These are phyloP conservation scores for Boloria selene DNA, from an alignment of 2,888 invertebrate species.

Conservation along the genomic window DNA sequence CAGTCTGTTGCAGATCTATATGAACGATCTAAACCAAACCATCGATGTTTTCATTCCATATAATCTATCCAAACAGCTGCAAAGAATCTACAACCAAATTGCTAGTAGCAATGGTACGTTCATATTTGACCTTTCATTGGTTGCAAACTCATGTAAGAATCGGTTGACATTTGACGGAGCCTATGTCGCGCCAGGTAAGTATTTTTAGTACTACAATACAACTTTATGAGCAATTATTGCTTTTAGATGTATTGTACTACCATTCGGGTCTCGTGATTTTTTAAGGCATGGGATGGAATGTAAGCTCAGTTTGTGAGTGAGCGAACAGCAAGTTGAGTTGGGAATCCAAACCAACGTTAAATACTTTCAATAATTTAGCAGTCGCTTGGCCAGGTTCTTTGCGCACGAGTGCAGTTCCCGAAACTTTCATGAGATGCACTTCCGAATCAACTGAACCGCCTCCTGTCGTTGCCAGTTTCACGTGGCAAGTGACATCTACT, in stretches of 20 bases:
- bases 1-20: conserved; percentile 1
- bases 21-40: conserved; percentile 9
- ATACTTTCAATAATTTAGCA: conserved; percentile 83
- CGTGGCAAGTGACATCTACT: conserved; percentile 86
- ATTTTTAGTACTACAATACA: conserved; percentile 63
- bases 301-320: conserved; percentile 84
- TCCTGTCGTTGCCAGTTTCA: conserved; percentile 83
- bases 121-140: conserved; percentile 51
- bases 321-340: conserved; percentile 85
- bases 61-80: conserved; percentile 41
- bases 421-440: conserved; percentile 85
- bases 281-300: conserved; percentile 83
- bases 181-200: conserved; percentile 72
- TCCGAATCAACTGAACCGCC: conserved; percentile 81
- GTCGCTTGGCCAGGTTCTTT: conserved; percentile 81
- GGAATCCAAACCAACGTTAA: conserved; percentile 86
- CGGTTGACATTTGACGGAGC: conserved; percentile 72
- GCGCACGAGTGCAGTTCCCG: conserved; percentile 84
- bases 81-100: conserved; percentile 57
- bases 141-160: conserved; percentile 68
- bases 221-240: conserved; percentile 40
- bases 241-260: conserved; percentile 59
- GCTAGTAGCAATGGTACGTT: conserved; percentile 45
- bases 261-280: conserved; percentile 56
- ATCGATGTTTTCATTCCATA: conserved; percentile 43